phyloP scores from a whole-genome alignment of 1,140 invertebrate species.

The Eupeodes corollae region DNA sequence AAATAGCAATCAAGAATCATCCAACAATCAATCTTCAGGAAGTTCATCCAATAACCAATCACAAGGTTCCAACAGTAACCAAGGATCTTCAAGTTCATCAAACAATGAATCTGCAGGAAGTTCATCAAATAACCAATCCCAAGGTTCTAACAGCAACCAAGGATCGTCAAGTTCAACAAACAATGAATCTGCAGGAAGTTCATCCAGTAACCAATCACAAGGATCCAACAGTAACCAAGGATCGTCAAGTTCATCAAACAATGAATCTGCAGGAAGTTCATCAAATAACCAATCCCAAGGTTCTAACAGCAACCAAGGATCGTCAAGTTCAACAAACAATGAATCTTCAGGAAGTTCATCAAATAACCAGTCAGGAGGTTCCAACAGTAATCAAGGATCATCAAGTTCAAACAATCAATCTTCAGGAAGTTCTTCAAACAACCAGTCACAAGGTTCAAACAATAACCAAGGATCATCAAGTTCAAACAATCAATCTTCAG shows the following conservation, averaged over 20 bases:
- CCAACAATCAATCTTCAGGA: constrained; percentile 1
- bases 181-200: constrained; percentile 4
- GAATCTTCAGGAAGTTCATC: too few species aligned
- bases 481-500: constrained; percentile 3
- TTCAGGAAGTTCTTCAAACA: constrained; percentile 4
- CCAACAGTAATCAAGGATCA: neutral
- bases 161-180: constrained; percentile 2
- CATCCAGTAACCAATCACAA: neutral
- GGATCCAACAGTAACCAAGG: constrained; percentile 1
- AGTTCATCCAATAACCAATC: constrained; percentile 4
- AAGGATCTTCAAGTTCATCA: neutral
- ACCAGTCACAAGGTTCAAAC: neutral
- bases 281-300: constrained; percentile 2
- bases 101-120: neutral
- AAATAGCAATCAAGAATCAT: neutral
- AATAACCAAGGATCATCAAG: constrained; percentile 5
- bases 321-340: too few species aligned
- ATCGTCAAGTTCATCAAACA: too few species aligned
- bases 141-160: constrained; percentile 1
- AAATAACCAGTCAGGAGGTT: constrained; percentile 4
- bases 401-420: constrained; percentile 3
- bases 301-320: constrained; percentile 3
- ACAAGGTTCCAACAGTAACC: too few species aligned
- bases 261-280: too few species aligned
- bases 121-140: constrained; percentile 2